Conservation (phyloP, 2,797 vertebrate species). For the Gymnoscopelus braueri region DNA sequence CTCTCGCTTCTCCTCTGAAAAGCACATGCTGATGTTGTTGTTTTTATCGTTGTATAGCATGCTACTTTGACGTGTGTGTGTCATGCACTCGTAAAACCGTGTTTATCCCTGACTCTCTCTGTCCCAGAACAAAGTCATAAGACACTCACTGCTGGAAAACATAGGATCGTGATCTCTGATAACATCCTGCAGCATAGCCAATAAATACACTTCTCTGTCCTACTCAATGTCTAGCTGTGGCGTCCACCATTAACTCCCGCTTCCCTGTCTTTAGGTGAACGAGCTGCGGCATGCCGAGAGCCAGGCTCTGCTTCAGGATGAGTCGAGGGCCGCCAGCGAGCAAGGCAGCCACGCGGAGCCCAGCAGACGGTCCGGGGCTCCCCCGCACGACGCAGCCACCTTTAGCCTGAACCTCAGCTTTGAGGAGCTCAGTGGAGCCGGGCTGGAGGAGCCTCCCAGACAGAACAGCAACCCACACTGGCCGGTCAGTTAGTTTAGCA, state of each 20-base stretch:
- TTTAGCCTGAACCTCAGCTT: constrained; percentile 97
- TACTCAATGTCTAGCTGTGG: not conserved
- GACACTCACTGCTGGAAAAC: constrained; percentile 4
- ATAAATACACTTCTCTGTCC: not conserved
- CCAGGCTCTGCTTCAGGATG: constrained; percentile 86
- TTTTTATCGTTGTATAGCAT: not conserved
- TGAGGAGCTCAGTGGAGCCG: constrained; percentile 91
- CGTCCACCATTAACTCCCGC: not conserved
- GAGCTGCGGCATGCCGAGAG: constrained; percentile 90
- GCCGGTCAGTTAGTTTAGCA: constrained; percentile 72
- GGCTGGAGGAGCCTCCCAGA: constrained; percentile 89
- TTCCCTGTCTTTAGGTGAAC: constrained; percentile 79
- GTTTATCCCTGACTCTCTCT: not conserved
- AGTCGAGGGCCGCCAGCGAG: constrained; percentile 79
- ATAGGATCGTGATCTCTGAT: not conserved
- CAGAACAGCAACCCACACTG: constrained; percentile 84
- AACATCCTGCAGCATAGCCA: not conserved
- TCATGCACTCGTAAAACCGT: constrained; percentile 22
- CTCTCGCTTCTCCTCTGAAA: constrained; percentile 39
- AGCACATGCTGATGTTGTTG: constrained; percentile 45
- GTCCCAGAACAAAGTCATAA: constrained; percentile 1
- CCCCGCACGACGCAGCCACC: constrained; percentile 60
- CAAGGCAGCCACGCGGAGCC: constrained; percentile 68
- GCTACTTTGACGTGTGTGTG: constrained; percentile 18
- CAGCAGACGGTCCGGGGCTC: constrained; percentile 48